Evolutionary conservation across 2,888 invertebrate species (phyloP).

Genomic region (Hemistola chrysoprasaria): DNA sequence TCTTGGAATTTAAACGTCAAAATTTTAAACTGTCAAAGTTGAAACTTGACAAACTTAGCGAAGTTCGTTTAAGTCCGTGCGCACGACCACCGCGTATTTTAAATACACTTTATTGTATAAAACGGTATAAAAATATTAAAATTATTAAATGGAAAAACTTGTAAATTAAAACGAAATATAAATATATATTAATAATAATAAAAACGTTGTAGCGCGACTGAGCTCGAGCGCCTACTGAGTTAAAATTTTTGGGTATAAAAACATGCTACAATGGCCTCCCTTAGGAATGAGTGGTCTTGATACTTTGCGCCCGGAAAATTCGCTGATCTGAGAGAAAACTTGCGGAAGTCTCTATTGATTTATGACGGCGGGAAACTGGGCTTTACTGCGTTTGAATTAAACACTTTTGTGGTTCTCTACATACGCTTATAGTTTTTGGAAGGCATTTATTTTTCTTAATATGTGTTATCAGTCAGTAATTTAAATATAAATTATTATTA

Average conservation of each 20-base stretch:
- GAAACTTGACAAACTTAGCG: constrained; percentile 32
- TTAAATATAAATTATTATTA: no score
- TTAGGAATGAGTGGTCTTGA: constrained; percentile 58
- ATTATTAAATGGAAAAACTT: constrained; percentile 82
- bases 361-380: constrained; percentile 34
- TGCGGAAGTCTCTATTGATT: constrained; percentile 26
- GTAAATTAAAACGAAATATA: constrained; percentile 82
- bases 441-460: no score
- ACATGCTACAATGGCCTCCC: constrained; percentile 81
- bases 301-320: constrained; percentile 52
- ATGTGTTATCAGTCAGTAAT: no score
- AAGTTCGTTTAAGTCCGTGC: constrained; percentile 38
- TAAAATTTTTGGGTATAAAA: constrained; percentile 83
- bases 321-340: constrained; percentile 33
- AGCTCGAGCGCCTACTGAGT: constrained; percentile 82
- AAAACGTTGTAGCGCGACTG: constrained; percentile 79
- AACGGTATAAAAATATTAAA: constrained; percentile 82
- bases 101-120: constrained; percentile 80
- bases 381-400: constrained; percentile 27
- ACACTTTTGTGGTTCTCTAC: background rate
- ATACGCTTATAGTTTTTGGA: no score
- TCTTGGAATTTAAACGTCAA: constrained; percentile 56
- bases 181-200: constrained; percentile 82
- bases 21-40: constrained; percentile 60
- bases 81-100: constrained; percentile 75